Conservation (phyloP, 2,113 vertebrate genomes). For the Prunella fulvescens region DNA sequence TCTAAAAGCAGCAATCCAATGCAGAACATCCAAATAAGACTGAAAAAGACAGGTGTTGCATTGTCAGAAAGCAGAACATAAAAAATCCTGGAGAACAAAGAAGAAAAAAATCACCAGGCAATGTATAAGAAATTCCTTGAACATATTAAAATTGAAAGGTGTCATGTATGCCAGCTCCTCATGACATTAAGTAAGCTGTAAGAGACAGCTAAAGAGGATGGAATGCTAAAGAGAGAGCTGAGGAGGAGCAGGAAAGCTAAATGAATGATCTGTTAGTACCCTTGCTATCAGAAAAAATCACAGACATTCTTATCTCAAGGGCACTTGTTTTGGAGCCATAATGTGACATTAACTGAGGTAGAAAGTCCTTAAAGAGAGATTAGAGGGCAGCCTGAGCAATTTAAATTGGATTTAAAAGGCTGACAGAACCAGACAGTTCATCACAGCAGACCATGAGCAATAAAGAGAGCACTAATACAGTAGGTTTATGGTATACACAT, state of each 20-base stretch:
- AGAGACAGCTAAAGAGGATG: background rate
- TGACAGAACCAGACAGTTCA: background rate
- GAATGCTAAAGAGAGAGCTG: background rate
- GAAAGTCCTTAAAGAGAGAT: constrained; percentile 19
- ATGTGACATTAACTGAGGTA: background rate
- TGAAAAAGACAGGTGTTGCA: background rate
- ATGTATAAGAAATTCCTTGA: background rate
- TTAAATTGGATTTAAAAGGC: background rate
- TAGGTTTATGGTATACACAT: background rate
- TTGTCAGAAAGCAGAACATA: background rate
- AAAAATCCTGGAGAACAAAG: background rate
- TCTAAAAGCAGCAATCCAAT: background rate
- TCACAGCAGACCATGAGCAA: background rate
- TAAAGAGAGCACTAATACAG: background rate
- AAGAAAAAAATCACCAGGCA: background rate
- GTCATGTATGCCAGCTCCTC: background rate
- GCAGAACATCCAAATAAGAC: background rate
- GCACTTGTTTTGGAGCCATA: background rate
- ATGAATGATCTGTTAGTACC: background rate
- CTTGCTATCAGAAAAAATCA: background rate
- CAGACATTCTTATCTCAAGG: background rate
- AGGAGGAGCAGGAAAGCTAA: background rate
- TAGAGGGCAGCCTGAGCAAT: background rate
- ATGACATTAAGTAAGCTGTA: background rate
- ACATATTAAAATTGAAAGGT: background rate